Percentiles rank a stretch among this genome's conserved stretches.
These are phyloP conservation scores for Melanaphis sacchari DNA, from an alignment of 1,140 invertebrate genomes.

Conservation along the genomic window DNA sequence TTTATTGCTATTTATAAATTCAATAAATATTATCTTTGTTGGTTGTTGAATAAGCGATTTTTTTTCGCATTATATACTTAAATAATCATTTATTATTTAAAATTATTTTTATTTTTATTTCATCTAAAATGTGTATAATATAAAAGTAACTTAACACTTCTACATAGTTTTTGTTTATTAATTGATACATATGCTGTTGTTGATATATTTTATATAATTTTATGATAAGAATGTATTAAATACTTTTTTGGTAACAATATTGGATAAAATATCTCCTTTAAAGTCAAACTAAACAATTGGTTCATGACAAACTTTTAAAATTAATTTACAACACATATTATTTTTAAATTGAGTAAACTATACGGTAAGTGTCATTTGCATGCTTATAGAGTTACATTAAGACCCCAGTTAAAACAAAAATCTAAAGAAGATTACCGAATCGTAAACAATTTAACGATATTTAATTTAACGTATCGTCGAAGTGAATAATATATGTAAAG, in stretches of 20 bases:
- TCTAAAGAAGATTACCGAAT: not conserved
- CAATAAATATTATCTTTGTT: too few species aligned
- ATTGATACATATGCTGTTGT: not conserved
- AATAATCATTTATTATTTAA: not conserved
- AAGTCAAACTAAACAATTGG: not conserved
- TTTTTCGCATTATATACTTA: too few species aligned
- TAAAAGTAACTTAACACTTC: not conserved
- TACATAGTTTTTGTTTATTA: not conserved
- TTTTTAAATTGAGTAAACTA: not conserved
- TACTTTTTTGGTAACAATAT: too few species aligned
- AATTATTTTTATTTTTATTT: not conserved
- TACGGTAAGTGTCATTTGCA: not conserved
- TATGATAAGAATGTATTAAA: too few species aligned
- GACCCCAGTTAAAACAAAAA: not conserved
- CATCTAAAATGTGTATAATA: too few species aligned
- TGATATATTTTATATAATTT: too few species aligned
- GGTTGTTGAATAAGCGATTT: too few species aligned
- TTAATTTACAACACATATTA: not conserved
- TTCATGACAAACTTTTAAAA: not conserved
- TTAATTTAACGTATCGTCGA: not conserved
- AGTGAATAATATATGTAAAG: not conserved
- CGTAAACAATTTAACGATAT: not conserved
- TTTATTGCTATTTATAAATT: not conserved
- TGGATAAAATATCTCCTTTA: too few species aligned
- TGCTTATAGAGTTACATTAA: not conserved